Percentiles rank a stretch among this genome's conserved stretches.
Evolutionary conservation across 2,797 vertebrate species (phyloP).

Genomic region (Pangasius macronema): DNA sequence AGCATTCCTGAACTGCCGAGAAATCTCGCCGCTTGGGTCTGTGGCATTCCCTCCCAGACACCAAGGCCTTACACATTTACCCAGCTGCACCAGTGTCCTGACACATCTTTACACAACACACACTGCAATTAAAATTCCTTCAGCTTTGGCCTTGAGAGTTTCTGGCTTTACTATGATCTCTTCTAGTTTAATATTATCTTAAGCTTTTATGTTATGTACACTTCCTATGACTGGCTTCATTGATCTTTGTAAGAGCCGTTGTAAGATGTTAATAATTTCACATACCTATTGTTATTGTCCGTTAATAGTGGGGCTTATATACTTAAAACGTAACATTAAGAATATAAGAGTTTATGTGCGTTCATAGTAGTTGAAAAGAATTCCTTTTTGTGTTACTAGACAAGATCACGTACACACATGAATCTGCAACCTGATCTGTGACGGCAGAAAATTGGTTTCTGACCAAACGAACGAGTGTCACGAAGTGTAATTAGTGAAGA

Average conservation of each 20-base stretch:
- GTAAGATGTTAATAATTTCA: not conserved
- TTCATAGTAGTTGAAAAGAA: too few species aligned
- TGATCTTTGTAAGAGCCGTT: not conserved
- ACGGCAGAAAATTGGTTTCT: not conserved
- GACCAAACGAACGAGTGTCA: too few species aligned
- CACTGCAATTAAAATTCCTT: slow-evolving; percentile 42
- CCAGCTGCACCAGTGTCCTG: slow-evolving; percentile 16
- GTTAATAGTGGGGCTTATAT: not conserved
- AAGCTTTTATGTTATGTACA: too few species aligned
- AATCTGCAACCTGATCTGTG: not conserved
- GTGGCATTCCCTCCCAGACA: slow-evolving; percentile 71
- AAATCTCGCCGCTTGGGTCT: slow-evolving; percentile 76
- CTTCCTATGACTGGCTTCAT: not conserved
- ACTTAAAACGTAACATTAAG: not conserved
- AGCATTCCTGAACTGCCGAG: slow-evolving; percentile 79
- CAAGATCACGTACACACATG: not conserved
- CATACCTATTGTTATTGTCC: not conserved
- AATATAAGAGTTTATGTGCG: not conserved
- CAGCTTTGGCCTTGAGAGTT: slow-evolving; percentile 25
- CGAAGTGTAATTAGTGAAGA: too few species aligned
- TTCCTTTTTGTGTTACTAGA: not conserved
- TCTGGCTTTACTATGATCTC: slow-evolving; percentile 3
- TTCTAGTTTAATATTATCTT: not conserved
- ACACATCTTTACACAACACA: slow-evolving; percentile 44
- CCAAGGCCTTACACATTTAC: slow-evolving; percentile 47